These are phyloP conservation scores for Conistra vaccinii DNA, from an alignment of 2,888 invertebrate genomes.

Conservation along the genomic window DNA sequence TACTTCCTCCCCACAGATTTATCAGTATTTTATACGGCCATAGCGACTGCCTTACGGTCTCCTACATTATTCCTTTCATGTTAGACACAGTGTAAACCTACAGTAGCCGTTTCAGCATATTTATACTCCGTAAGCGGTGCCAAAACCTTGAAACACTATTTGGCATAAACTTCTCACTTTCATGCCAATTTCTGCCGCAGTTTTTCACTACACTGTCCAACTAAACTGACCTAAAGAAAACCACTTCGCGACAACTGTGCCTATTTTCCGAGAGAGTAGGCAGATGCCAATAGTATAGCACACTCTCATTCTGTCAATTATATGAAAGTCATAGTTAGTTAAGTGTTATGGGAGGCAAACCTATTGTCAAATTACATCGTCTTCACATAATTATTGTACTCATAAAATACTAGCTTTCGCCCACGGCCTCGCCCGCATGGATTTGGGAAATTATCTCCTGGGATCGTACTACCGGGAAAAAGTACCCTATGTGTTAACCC, in stretches of 20 bases:
- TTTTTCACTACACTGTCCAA: background rate
- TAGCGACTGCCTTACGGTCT: too few relatives aligned
- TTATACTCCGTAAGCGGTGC: slow-evolving; percentile 25
- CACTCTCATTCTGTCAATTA: background rate
- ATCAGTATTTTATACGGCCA: background rate
- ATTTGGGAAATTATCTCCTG: too few relatives aligned
- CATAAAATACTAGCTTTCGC: too few relatives aligned
- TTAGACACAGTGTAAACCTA: slow-evolving; percentile 8
- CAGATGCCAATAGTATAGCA: background rate
- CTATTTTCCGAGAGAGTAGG: background rate
- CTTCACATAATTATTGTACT: background rate
- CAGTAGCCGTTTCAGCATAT: slow-evolving; percentile 13
- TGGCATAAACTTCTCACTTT: slow-evolving; percentile 31
- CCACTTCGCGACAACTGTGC: background rate
- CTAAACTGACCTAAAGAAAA: slow-evolving; percentile 6
- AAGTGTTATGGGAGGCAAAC: background rate
- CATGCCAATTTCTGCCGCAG: slow-evolving; percentile 37
- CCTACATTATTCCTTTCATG: slow-evolving; percentile 19
- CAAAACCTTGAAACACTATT: slow-evolving; percentile 44
- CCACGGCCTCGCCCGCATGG: too few relatives aligned
- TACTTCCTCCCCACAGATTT: background rate
- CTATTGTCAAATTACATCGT: background rate
- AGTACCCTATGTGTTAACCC: too few relatives aligned
- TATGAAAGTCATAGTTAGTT: background rate
- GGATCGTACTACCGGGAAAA: too few relatives aligned